phyloP scores from a whole-genome alignment of 2,797 vertebrate genomes.

The Sebastes miniatus region DNA sequence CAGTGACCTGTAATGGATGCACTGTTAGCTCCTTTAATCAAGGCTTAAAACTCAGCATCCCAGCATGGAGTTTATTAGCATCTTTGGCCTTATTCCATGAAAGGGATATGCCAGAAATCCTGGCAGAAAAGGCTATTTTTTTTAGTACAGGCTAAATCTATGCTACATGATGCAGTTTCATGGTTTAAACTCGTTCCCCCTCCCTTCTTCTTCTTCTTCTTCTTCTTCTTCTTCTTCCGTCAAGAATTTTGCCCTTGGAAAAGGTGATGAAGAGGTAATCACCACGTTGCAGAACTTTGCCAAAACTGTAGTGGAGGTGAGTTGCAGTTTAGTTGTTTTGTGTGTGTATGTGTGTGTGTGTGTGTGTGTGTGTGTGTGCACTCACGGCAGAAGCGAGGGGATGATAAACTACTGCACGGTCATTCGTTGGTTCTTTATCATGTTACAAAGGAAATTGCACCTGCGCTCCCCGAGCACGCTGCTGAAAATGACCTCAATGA shows the following conservation, averaged over 20 bases:
- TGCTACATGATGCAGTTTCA: conserved; percentile 15
- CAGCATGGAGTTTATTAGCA: conserved; percentile 10
- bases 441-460: conserved; percentile 27
- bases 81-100: conserved; percentile 20
- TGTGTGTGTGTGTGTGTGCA: not conserved
- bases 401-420: conserved; percentile 7
- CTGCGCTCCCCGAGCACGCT: not conserved
- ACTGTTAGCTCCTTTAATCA: conserved; percentile 8
- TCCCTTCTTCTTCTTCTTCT: not conserved
- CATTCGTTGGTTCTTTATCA: conserved; percentile 19
- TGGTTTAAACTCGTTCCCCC: not conserved
- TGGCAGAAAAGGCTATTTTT: conserved; percentile 4
- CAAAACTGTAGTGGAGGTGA: conserved; percentile 94
- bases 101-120: conserved; percentile 18
- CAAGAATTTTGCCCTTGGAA: conserved; percentile 97
- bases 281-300: conserved; percentile 92
- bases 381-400: not conserved
- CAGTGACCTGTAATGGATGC: not conserved
- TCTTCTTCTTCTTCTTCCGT: conserved; percentile 31
- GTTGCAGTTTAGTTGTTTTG: conserved; percentile 27
- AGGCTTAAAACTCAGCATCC: conserved; percentile 18
- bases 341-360: not conserved
- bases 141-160: not conserved
- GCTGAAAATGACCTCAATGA: conserved; percentile 32
- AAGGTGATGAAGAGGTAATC: conserved; percentile 98